Evolutionary conservation across 2,888 invertebrate species (phyloP), one percentile per base, ranked within the genome.

Genomic region (Dermolepida albohirtum): DNA sequence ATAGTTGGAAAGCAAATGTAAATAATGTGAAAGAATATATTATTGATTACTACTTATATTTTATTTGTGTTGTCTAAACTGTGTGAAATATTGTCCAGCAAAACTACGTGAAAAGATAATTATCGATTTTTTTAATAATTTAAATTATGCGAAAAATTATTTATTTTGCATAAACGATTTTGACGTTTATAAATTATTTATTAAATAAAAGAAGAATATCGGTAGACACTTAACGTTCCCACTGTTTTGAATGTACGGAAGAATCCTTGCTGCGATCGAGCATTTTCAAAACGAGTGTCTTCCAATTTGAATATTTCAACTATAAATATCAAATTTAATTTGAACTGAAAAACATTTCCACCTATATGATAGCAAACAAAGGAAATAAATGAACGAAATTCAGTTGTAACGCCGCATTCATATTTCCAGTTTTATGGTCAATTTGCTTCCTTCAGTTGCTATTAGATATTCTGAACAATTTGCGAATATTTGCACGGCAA

Each of bases 251-350:
- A 52, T 29, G 34, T 14, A 52, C 22, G 34, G 29, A 29, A 29
- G 11, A 52, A 52, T 52, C 11, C 16, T n/a, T 55, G 11, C 16
- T 14, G 11, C 11, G 11, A 55, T 55, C 55, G 17, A 55, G 16
- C 12, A 16, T 41, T 40, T 17, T 40, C 17, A 29, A 47, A 47
- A 62, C 44, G 34, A 11, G 12, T 34, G 47, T 4, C 11, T 47
- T 29, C 34, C 34, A 49, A 62, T 62, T 62, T 62, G 47, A 62
- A 62, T 62, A 64, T 41, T 50, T 54, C 16, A n/a, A 14, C 54
- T 69, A 66, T 71, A 71, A 70, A 71, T 71, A 69, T 67, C 66
- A 70, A 72, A 71, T 71, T 72, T 72, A 65, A 72, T 71, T 72
- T 70, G 69, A 55, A 55, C 59, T 62, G 50, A 50, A 68, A 64